A percentile compares a stretch with the other conserved stretches of the same genome.
These are phyloP conservation scores for Alauda arvensis DNA, from an alignment of 2,797 vertebrate species.

Conservation along the genomic window DNA sequence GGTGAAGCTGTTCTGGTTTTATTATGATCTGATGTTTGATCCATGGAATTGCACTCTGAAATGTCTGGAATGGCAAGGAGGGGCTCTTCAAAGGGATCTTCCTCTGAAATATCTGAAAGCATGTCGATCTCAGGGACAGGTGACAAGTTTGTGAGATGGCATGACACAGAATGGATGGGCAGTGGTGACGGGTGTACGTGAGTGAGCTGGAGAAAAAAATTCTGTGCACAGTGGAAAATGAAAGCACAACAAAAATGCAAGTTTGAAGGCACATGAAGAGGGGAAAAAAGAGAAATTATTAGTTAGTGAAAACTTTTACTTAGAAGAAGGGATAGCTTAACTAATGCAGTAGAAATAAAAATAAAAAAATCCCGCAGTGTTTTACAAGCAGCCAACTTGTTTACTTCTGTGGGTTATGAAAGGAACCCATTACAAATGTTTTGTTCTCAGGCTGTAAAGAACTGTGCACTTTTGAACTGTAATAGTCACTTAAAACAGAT, in stretches of 20 bases:
- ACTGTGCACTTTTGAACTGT: conserved; percentile 33
- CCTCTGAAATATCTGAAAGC: conserved; percentile 90
- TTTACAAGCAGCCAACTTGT: conserved; percentile 35
- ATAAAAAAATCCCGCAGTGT: conserved; percentile 6
- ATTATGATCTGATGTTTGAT: conserved; percentile 29
- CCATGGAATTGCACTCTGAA: conserved; percentile 36
- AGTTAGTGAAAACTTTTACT: conserved; percentile 71
- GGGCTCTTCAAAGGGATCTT: conserved; percentile 74
- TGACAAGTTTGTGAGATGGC: conserved; percentile 74
- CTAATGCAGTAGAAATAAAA: conserved; percentile 1
- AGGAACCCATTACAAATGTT: not conserved
- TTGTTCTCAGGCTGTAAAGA: conserved; percentile 28
- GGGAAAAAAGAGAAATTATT: conserved; percentile 60
- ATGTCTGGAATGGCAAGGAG: conserved; percentile 47
- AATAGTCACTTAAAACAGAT: conserved; percentile 38
- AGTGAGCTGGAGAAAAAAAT: conserved; percentile 69
- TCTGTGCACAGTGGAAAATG: conserved; percentile 51
- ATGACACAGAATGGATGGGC: conserved; percentile 73
- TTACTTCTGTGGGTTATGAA: conserved; percentile 31
- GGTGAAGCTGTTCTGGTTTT: not conserved
- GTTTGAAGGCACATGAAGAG: conserved; percentile 53
- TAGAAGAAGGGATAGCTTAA: conserved; percentile 23
- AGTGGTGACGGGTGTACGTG: conserved; percentile 80
- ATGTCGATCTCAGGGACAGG: conserved; percentile 85
- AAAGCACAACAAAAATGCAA: conserved; percentile 33